Evolutionary conservation across 2,888 invertebrate species (phyloP).

Genomic region (Anthophora plumipes): DNA sequence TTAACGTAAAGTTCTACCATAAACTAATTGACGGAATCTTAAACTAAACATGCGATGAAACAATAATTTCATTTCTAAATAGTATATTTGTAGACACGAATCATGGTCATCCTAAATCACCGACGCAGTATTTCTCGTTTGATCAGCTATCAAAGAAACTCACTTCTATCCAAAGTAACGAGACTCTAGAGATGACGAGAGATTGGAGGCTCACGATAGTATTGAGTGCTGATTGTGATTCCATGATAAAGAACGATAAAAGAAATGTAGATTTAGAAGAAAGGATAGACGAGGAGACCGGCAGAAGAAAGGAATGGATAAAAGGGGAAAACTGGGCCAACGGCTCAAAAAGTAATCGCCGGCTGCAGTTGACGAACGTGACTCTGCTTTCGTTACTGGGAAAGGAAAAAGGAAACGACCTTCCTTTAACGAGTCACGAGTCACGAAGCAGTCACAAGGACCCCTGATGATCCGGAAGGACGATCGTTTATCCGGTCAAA

Average conservation of each 20-base stretch:
- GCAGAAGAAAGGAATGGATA: constrained; percentile 30
- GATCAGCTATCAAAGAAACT: constrained; percentile 53
- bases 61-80: not conserved
- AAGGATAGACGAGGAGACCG: constrained; percentile 6
- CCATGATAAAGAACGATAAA: not conserved
- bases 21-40: too few species aligned
- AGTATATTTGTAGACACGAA: too few species aligned
- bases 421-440: constrained; percentile 71
- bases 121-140: not conserved
- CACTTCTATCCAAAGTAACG: constrained; percentile 39
- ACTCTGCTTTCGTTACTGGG: constrained; percentile 72
- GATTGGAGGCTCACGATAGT: constrained; percentile 40
- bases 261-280: constrained; percentile 23
- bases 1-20: too few species aligned
- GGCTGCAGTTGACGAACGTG: constrained; percentile 78
- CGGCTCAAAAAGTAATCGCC: constrained; percentile 76
- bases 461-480: constrained; percentile 61
- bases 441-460: constrained; percentile 47
- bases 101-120: not conserved
- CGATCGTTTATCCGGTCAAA: constrained; percentile 53
- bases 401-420: constrained; percentile 64
- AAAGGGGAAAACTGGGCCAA: constrained; percentile 66
- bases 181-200: constrained; percentile 34
- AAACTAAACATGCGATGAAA: not conserved
- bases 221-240: constrained; percentile 43